Evolutionary conservation across 2,113 vertebrate species (phyloP).

Genomic region (Dunckerocampus dactyliophorus): DNA sequence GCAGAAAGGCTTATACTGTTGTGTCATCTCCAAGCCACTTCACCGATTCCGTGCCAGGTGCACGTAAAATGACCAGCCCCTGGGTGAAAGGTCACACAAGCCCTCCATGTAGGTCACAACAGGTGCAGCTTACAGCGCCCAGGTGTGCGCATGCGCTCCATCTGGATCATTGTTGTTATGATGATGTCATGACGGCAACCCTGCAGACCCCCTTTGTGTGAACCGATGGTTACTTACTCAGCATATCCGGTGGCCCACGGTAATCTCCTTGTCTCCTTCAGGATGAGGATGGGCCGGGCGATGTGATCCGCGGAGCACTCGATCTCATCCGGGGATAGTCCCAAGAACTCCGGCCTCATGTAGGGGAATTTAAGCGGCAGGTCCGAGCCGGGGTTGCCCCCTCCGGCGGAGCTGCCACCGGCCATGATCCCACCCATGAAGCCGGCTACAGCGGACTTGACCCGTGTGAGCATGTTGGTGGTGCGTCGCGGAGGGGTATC

Average conservation of each 20-base stretch:
- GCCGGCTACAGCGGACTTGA: slow-evolving; percentile 66
- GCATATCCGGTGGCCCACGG: slow-evolving; percentile 72
- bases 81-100: background rate
- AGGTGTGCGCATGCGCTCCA: slow-evolving; percentile 2
- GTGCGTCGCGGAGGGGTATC: slow-evolving; percentile 55
- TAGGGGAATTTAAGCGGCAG: slow-evolving; percentile 62
- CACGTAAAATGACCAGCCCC: background rate
- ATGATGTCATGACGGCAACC: background rate
- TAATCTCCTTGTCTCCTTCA: slow-evolving; percentile 66
- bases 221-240: slow-evolving; percentile 52
- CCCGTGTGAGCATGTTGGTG: slow-evolving; percentile 66
- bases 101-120: slow-evolving; percentile 24
- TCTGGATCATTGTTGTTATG: background rate
- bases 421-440: slow-evolving; percentile 65
- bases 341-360: slow-evolving; percentile 62
- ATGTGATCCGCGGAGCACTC: slow-evolving; percentile 68
- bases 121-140: slow-evolving; percentile 30
- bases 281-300: slow-evolving; percentile 67
- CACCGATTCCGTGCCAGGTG: background rate
- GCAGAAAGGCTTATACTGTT: no score
- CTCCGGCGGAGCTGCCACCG: slow-evolving; percentile 51
- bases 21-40: background rate
- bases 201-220: background rate
- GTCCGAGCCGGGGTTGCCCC: slow-evolving; percentile 39
- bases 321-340: slow-evolving; percentile 63